Conservation (phyloP, 2,797 vertebrate species). For the Malacoraja senta region DNA sequence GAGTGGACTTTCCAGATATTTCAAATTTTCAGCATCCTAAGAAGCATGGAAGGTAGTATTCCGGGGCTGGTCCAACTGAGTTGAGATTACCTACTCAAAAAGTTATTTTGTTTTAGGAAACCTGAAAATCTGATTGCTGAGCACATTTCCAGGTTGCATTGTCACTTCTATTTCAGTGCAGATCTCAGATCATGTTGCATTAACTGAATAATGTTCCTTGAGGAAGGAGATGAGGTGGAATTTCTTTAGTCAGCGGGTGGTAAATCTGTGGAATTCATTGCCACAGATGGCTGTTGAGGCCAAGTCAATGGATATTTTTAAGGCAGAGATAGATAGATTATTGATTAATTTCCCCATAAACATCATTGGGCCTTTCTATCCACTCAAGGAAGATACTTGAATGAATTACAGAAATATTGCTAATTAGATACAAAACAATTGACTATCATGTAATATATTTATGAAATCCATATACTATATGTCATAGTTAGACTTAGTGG, state of each 20-base stretch:
- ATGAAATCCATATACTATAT: not conserved
- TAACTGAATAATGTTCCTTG: not conserved
- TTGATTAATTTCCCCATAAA: not conserved
- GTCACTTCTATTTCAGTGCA: not conserved
- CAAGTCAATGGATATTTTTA: no score
- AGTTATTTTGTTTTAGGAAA: not conserved
- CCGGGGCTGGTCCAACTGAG: not conserved
- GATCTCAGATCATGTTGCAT: not conserved
- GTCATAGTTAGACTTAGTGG: not conserved
- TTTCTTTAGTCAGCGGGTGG: no score
- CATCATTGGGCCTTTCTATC: not conserved
- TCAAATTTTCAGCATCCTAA: not conserved
- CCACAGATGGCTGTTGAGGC: no score
- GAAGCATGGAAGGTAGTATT: not conserved
- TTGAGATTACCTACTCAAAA: not conserved
- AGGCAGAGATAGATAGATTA: no score
- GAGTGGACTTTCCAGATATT: not conserved
- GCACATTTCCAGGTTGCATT: not conserved
- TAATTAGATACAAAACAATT: not conserved
- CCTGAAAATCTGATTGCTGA: not conserved
- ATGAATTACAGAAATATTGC: not conserved
- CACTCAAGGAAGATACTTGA: not conserved
- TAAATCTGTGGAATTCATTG: no score
- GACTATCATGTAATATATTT: not conserved
- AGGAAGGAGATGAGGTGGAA: not conserved